Conservation (phyloP, 2,797 vertebrate genomes). For the Pangasius krempfi region DNA sequence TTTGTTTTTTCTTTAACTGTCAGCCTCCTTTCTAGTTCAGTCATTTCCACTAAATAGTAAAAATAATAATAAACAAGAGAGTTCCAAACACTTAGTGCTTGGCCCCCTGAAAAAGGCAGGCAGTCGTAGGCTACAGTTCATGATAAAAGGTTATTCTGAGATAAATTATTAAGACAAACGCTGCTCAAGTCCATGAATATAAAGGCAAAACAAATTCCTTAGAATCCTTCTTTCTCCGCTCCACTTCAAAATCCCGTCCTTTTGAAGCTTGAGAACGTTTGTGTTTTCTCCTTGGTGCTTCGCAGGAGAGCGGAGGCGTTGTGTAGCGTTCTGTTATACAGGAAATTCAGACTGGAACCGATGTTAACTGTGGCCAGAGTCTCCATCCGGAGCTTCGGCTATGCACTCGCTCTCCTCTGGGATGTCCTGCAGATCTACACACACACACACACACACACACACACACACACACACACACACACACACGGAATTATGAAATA, state of each 20-base stretch:
- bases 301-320: not conserved
- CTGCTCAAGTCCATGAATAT: not conserved
- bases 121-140: slow-evolving; percentile 29
- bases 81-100: not conserved
- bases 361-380: slow-evolving; percentile 65
- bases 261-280: not conserved
- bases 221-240: not conserved
- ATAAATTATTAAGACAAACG: slow-evolving; percentile 34
- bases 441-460: slow-evolving; percentile 48
- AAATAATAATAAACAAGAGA: slow-evolving; percentile 19
- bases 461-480: slow-evolving; percentile 1
- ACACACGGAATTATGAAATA: not conserved
- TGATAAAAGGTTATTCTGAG: slow-evolving; percentile 29
- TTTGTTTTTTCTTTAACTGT: not conserved
- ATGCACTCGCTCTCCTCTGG: slow-evolving; percentile 87
- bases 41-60: slow-evolving; percentile 32
- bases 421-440: slow-evolving; percentile 90
- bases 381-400: slow-evolving; percentile 69
- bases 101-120: slow-evolving; percentile 9
- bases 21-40: slow-evolving; percentile 30
- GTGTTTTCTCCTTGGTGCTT: not conserved
- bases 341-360: not conserved
- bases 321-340: not conserved
- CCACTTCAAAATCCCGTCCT: not conserved
- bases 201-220: slow-evolving; percentile 1